Evolutionary conservation across 1,140 invertebrate species (phyloP), one percentile per base, ranked within the genome.

Genomic region (Chironomus tepperi): DNA sequence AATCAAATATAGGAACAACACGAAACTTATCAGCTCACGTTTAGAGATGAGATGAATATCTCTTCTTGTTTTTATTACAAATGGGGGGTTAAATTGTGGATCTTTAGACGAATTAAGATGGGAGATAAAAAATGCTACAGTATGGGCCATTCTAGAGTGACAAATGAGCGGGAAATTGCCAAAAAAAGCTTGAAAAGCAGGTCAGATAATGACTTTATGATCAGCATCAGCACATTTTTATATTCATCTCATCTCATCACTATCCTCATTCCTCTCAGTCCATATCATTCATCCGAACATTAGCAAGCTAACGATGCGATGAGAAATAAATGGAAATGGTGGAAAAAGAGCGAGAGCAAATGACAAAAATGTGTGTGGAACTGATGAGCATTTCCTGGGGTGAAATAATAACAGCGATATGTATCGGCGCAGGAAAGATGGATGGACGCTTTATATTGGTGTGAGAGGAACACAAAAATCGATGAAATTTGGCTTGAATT

Each of bases 341-440:
- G 24, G 24, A n/a, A 57, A 12, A n/a, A 57, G n/a, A 67, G 64
- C 64, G 64, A 67, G 18, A 67, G n/a, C 16, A 70, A 12, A 70
- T 70, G 65, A 18, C 65, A 70, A 70, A 70, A 70, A 70, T 70
- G 5, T 57, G 47, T 57, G 47, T 57, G n/a, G 65, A 70, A 21
- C 65, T 70, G 19, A 18, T 70, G 19, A 21, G 18, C 65, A 19
- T 70, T 70, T 70, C 65, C 65, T 70, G 65, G 65, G 65, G 65
- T 70, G 47, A 57, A n/a, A 15, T 57, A 57, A 57, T 57, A 57
- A 57, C 12, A 57, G 12, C 47, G 47, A 57, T 57, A 15, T 57
- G 12, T 57, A 57, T 57, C 47, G 47, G 65, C 65, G 65, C 65
- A 70, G 65, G 65, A 18, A 70, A 70, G 19, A 70, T 70, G 47